Evolutionary conservation across 1,140 invertebrate species (phyloP), one percentile per base, ranked within the genome.

Genomic region (Lepidurus apus): DNA sequence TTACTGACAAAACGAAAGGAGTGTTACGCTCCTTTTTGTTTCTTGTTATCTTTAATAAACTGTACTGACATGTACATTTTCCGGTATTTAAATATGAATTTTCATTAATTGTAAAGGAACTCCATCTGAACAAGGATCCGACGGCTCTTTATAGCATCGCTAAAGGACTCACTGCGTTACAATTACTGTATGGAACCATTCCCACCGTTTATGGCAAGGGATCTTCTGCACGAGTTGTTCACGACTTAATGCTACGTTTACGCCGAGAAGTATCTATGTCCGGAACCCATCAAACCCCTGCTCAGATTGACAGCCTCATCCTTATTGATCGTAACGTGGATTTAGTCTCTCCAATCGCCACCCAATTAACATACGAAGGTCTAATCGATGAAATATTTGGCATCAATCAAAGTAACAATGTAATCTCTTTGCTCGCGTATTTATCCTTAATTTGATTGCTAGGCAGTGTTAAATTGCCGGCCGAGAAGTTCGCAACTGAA

Each of bases 321-420:
- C 83, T 98, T 17, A 85, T 98, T 1, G 96, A 98, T 87, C 87
- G 97, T 44, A 91, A 91, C 76, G 89, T 98, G 17, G 98, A 99
- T 88, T 89, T 98, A 75, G 88, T 99, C 7, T 95, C 95, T 44
- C 94, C 96, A 5, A 86, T 99, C 80, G 90, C 95, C 1, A 98
- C 95, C 0, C 98, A 99, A 83, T 88, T 98, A 21, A 99, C 97
- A 0, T 99, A 99, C 84, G 97, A 99, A 87, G 98, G 97, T 21
- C 87, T 99, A 11, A 95, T 99, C 81, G 98, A 98, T 87, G 93
- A 95, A 87, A 89, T 94, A 81, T 96, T 92, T 86, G 89, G 89
- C 43, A 91, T 93, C 74, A 87, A 88, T 83, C 89, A 89, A 81
- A 91, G 91, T 91, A 85, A 87, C 87, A 84, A 24, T 78, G 17